These are phyloP conservation scores for Fregata magnificens DNA, from an alignment of 2,113 vertebrate species.

Conservation along the genomic window DNA sequence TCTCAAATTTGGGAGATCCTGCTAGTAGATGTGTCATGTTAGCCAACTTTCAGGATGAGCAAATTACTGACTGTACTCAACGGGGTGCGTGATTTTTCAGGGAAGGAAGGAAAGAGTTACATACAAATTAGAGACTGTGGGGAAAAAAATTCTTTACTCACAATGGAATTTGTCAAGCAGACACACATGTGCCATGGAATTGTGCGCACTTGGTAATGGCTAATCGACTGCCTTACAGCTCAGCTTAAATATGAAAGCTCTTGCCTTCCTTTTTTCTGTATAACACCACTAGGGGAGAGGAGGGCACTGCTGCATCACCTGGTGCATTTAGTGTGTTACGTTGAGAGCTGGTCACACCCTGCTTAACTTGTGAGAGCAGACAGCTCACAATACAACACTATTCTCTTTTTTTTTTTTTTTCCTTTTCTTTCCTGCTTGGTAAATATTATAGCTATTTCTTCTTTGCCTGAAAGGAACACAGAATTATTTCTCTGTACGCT, in stretches of 20 bases:
- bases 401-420: neutral
- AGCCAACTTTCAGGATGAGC: neutral
- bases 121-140: neutral
- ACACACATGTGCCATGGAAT: neutral
- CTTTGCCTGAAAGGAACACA: neutral
- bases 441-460: neutral
- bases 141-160: neutral
- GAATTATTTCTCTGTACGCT: neutral
- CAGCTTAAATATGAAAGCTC: neutral
- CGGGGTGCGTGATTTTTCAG: neutral
- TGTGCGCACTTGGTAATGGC: neutral
- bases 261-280: neutral
- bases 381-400: neutral
- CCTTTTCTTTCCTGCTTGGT: neutral
- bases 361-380: neutral
- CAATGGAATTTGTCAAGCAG: neutral
- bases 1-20: neutral
- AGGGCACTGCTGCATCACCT: neutral
- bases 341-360: neutral
- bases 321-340: neutral
- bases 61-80: neutral
- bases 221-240: neutral
- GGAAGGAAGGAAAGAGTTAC: neutral
- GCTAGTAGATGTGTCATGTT: neutral
- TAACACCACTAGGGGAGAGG: neutral